Conservation (phyloP, 2,113 vertebrate genomes). For the Stictonetta naevosa region DNA sequence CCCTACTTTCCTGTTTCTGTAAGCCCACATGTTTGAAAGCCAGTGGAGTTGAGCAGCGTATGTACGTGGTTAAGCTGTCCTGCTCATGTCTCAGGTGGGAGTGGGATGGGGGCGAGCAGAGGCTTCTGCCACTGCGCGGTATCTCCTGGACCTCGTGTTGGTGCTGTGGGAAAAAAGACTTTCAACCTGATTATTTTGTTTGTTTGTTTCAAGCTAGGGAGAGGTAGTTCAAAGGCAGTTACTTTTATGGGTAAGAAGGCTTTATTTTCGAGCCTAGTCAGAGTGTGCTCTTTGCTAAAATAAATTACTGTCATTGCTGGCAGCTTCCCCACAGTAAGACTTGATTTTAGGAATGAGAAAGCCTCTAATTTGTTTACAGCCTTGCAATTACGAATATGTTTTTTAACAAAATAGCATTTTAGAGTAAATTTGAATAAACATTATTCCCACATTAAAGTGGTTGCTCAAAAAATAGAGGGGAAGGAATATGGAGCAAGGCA, state of each 20-base stretch:
- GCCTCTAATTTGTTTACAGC: conserved; percentile 54
- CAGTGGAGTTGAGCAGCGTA: not conserved
- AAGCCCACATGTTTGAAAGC: not conserved
- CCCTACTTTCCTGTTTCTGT: not conserved
- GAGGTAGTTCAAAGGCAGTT: conserved; percentile 57
- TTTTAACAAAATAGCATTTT: conserved; percentile 30
- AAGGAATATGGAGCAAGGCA: not conserved
- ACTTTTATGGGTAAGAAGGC: conserved; percentile 28
- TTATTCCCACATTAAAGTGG: conserved; percentile 42
- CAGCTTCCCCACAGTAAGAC: not conserved
- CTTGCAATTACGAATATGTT: conserved; percentile 31
- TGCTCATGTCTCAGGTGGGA: accelerated
- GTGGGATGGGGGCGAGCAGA: not conserved
- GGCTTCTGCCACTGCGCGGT: not conserved
- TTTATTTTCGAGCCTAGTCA: conserved; percentile 46
- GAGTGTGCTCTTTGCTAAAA: conserved; percentile 26
- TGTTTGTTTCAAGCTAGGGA: not conserved
- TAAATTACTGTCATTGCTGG: conserved; percentile 53
- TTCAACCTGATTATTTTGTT: not conserved
- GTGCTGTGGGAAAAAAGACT: not conserved
- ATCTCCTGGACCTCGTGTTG: not conserved
- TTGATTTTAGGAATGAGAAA: conserved; percentile 54
- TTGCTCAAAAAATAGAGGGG: not conserved
- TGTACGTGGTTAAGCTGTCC: accelerated
- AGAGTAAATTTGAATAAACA: conserved; percentile 36